These are phyloP conservation scores for Aethes cnicana DNA, from an alignment of 2,888 invertebrate genomes.

Conservation along the genomic window DNA sequence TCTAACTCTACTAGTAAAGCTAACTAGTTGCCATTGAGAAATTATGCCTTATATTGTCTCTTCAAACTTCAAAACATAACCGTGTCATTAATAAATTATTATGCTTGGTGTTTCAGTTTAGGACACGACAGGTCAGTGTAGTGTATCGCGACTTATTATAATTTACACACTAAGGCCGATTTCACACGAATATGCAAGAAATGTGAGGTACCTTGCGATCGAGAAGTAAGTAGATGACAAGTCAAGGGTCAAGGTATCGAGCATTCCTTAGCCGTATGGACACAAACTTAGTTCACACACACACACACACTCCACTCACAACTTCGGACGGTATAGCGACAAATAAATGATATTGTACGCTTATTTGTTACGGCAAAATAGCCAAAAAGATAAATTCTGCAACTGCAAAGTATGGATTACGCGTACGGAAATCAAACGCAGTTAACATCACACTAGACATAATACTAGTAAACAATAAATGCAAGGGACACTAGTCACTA, in stretches of 20 bases:
- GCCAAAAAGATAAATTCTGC: constrained; percentile 16
- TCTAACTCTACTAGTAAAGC: constrained; percentile 9
- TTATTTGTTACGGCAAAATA: constrained; percentile 28
- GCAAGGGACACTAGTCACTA: constrained; percentile 9
- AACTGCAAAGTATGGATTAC: background rate
- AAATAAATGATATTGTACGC: constrained; percentile 36
- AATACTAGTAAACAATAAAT: constrained; percentile 18
- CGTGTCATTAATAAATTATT: constrained; percentile 20
- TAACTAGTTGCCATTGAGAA: constrained; percentile 7
- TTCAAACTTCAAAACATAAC: constrained; percentile 9
- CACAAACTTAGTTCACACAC: constrained; percentile 22
- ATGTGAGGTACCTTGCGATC: constrained; percentile 5
- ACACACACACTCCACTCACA: constrained; percentile 40
- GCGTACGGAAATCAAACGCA: background rate
- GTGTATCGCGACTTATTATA: constrained; percentile 23
- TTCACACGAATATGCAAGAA: constrained; percentile 14
- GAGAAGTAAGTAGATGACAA: constrained; percentile 2
- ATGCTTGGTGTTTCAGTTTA: constrained; percentile 21
- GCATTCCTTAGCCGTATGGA: constrained; percentile 18
- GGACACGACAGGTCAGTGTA: constrained; percentile 23
- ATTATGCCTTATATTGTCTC: constrained; percentile 4
- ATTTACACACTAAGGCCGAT: constrained; percentile 18
- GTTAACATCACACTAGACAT: background rate
- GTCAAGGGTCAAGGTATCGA: background rate
- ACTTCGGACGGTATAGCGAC: constrained; percentile 55